A percentile compares a stretch with the other conserved stretches of the same genome.
Conservation (phyloP, 2,113 vertebrate genomes). For the Colius striatus region DNA sequence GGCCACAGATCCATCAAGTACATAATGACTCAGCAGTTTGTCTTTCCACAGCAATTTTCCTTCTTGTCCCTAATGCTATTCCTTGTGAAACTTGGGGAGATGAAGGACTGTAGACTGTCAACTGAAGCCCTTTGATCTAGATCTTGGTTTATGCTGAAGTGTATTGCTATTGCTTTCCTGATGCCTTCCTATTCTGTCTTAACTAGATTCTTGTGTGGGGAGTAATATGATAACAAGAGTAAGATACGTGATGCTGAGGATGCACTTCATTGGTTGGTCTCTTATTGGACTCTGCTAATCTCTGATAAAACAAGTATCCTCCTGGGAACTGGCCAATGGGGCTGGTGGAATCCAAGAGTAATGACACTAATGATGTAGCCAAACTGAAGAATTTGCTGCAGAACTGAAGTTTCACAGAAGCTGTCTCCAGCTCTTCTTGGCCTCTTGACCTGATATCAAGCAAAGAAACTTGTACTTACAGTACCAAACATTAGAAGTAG, state of each 20-base stretch:
- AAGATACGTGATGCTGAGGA: background rate
- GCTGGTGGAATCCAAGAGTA: background rate
- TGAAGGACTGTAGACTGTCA: background rate
- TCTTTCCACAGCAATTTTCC: background rate
- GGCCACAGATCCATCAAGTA: background rate
- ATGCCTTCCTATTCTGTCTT: background rate
- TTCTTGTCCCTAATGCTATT: background rate
- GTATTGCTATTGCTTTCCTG: background rate
- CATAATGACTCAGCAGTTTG: background rate
- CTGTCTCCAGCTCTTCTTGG: background rate
- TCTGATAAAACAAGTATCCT: background rate
- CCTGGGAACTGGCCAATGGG: background rate
- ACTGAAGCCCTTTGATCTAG: background rate
- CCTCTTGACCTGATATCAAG: constrained; percentile 4
- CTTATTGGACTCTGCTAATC: background rate
- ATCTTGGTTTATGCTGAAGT: background rate
- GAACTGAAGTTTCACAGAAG: background rate
- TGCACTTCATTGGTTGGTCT: background rate
- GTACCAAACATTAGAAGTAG: background rate
- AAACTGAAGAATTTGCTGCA: background rate
- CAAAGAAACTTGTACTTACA: constrained; percentile 2
- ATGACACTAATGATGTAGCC: background rate
- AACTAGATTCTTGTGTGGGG: background rate
- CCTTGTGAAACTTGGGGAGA: background rate
- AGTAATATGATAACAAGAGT: background rate